Evolutionary conservation across 2,797 vertebrate genomes (phyloP).

Genomic region (Pangasius krempfi): DNA sequence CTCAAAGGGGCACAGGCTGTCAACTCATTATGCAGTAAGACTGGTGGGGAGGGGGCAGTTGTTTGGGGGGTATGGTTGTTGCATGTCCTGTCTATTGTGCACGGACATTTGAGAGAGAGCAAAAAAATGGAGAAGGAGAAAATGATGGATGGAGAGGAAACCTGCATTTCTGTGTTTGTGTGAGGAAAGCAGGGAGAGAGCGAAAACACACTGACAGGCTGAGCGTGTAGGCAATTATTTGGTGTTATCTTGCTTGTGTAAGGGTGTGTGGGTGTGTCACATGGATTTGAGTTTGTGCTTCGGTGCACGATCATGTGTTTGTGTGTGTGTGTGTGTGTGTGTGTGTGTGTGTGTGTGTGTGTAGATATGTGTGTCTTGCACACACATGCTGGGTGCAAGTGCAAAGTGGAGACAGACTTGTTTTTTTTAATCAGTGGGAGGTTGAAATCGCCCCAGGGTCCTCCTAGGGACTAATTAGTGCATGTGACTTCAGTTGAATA

Average conservation of each 20-base stretch:
- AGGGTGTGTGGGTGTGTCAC: conserved; percentile 48
- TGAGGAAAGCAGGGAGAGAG: conserved; percentile 12
- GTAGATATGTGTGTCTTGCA: conserved; percentile 21
- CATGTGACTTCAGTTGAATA: conserved; percentile 76
- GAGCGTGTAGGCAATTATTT: conserved; percentile 49
- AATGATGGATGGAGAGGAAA: conserved; percentile 14
- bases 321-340: conserved; percentile 26
- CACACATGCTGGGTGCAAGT: conserved; percentile 49
- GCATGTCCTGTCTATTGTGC: background rate
- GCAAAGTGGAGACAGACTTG: conserved; percentile 75
- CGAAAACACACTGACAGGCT: conserved; percentile 36
- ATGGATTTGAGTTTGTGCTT: conserved; percentile 43
- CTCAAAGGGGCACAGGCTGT: conserved; percentile 73
- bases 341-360: conserved; percentile 18
- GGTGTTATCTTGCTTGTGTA: conserved; percentile 51
- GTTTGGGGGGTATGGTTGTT: background rate
- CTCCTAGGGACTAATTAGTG: conserved; percentile 80
- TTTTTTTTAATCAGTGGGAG: conserved; percentile 77
- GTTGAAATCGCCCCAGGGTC: conserved; percentile 76
- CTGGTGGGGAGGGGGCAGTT: background rate
- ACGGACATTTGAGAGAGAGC: background rate
- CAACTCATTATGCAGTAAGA: conserved; percentile 69
- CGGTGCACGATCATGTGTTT: conserved; percentile 34
- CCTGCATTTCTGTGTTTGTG: conserved; percentile 6
- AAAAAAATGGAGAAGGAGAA: background rate